Evolutionary conservation across 1,140 invertebrate species (phyloP).

Genomic region (Diachasmimorpha longicaudata): DNA sequence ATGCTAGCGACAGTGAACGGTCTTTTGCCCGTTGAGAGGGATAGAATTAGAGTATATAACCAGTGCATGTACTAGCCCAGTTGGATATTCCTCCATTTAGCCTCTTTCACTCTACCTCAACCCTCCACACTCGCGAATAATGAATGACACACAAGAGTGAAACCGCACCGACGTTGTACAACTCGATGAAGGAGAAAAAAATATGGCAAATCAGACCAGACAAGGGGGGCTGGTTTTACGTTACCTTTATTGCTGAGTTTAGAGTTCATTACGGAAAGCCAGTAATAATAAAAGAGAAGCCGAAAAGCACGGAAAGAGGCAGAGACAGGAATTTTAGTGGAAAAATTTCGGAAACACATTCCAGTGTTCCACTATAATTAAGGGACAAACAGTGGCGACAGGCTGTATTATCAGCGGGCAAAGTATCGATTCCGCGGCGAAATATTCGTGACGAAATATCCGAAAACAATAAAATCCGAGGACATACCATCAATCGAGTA

Average conservation of each 20-base stretch:
- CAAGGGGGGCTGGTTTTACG: background rate
- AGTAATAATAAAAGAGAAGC: background rate
- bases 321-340: too few species aligned
- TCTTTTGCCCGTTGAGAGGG: background rate
- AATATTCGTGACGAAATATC: too few species aligned
- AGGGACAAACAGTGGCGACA: too few species aligned
- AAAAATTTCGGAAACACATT: too few species aligned
- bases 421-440: too few species aligned
- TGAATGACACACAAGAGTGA: conserved; percentile 4
- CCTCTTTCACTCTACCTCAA: background rate
- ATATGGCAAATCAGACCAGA: background rate
- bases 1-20: background rate
- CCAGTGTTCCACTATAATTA: too few species aligned
- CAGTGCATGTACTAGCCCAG: background rate
- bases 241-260: background rate
- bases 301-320: background rate
- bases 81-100: background rate
- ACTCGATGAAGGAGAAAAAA: background rate
- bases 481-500: too few species aligned
- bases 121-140: background rate
- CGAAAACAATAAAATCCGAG: too few species aligned
- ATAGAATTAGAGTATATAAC: background rate
- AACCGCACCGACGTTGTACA: background rate
- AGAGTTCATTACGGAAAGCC: background rate
- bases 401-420: too few species aligned